Evolutionary conservation across 2,113 vertebrate species (phyloP).

Genomic region (Galbula dea): DNA sequence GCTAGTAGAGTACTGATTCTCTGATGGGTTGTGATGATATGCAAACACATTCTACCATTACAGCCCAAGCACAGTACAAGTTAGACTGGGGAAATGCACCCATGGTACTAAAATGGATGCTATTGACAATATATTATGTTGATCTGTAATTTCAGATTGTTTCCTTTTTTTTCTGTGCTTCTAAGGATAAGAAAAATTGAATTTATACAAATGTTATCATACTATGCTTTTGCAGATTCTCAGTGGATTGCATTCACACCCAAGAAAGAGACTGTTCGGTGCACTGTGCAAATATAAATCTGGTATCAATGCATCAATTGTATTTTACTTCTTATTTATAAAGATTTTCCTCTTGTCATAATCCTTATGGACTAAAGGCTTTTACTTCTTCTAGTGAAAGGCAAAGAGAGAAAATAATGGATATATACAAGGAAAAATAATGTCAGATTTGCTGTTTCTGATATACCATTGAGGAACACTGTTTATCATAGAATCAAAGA

Average conservation of each 20-base stretch:
- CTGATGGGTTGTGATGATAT: neutral
- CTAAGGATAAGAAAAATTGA: neutral
- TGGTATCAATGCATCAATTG: fast-evolving
- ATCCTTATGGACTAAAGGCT: neutral
- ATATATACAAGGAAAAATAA: neutral
- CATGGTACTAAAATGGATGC: neutral
- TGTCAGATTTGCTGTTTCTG: neutral
- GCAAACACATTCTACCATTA: neutral
- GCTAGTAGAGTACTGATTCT: neutral
- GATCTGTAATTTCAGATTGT: neutral
- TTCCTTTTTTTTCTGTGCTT: neutral
- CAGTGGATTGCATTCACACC: neutral
- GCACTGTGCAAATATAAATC: neutral
- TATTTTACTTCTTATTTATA: neutral
- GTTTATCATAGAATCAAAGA: no score
- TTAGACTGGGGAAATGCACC: neutral
- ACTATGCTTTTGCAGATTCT: neutral
- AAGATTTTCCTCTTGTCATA: neutral
- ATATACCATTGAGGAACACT: neutral
- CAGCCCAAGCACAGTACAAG: neutral
- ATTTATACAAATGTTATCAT: neutral
- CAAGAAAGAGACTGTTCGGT: neutral
- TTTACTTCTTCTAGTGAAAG: neutral
- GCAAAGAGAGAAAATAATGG: neutral
- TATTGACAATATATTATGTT: neutral